Percentiles rank a stretch among this genome's conserved stretches.
These are phyloP conservation scores for Malurus elegans DNA, from an alignment of 2,113 vertebrate genomes.

Conservation along the genomic window DNA sequence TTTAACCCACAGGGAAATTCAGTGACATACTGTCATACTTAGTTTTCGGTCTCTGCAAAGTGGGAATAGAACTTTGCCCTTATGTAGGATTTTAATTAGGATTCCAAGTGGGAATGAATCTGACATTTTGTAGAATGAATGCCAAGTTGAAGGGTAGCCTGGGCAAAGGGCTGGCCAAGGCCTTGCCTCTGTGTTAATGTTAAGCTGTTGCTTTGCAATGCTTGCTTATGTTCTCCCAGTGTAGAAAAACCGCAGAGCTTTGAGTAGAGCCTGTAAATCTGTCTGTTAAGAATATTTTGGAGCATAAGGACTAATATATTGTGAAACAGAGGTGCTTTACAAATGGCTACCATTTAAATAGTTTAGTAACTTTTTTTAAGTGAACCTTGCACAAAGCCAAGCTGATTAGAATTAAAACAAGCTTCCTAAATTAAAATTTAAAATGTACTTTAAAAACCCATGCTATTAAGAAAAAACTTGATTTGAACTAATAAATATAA, in stretches of 20 bases:
- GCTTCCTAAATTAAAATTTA: neutral
- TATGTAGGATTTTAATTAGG: neutral
- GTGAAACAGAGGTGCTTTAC: neutral
- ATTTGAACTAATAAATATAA: neutral
- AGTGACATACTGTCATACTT: neutral
- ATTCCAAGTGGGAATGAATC: neutral
- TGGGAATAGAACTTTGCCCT: neutral
- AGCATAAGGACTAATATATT: neutral
- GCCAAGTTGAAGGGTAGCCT: neutral
- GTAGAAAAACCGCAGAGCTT: neutral
- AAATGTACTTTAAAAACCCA: neutral
- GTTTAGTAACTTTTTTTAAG: neutral
- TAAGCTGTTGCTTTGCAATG: neutral
- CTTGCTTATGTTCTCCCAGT: neutral
- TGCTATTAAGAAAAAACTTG: neutral
- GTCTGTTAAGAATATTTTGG: neutral
- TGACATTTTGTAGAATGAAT: accelerated
- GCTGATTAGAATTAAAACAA: neutral
- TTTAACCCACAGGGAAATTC: neutral
- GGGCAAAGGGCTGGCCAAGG: neutral
- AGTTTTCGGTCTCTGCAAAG: neutral
- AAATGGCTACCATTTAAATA: neutral
- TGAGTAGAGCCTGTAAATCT: neutral
- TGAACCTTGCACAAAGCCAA: neutral
- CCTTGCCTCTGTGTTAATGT: neutral